phyloP scores from a whole-genome alignment of 2,888 invertebrate genomes.

The Syrphus vitripennis region DNA sequence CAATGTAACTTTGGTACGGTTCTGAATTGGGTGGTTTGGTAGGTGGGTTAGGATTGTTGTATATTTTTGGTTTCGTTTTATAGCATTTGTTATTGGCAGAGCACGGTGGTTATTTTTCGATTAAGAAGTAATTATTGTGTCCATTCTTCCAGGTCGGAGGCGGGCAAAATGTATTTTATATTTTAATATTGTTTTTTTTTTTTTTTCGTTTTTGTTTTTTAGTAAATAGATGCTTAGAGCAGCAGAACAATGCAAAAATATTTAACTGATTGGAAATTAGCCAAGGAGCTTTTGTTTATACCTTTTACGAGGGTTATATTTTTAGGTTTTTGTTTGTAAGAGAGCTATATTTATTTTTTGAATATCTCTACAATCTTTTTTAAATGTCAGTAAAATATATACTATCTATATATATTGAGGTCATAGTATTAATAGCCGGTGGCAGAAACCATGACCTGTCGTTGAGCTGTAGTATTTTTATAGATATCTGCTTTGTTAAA shows the following conservation, averaged over 20 bases:
- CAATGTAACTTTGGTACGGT: neutral
- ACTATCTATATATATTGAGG: conserved; percentile 46
- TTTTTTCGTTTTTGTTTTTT: no score
- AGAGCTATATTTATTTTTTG: conserved; percentile 30
- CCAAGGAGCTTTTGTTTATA: conserved; percentile 36
- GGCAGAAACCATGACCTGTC: conserved; percentile 42
- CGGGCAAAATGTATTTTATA: conserved; percentile 26
- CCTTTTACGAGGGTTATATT: conserved; percentile 10
- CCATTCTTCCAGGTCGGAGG: conserved; percentile 48
- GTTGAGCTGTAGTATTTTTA: conserved; percentile 15
- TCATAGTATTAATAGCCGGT: neutral
- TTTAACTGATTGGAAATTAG: conserved; percentile 67
- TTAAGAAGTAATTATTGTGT: conserved; percentile 70
- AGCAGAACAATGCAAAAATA: conserved; percentile 54
- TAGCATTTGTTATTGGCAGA: conserved; percentile 58
- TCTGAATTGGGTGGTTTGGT: neutral
- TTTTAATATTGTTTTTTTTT: conserved; percentile 28
- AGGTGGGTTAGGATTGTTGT: neutral
- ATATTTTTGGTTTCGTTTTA: conserved; percentile 26
- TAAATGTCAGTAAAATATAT: conserved; percentile 45
- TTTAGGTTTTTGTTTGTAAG: neutral
- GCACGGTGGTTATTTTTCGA: conserved; percentile 66
- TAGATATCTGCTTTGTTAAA: neutral
- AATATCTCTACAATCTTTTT: conserved; percentile 33
- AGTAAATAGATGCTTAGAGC: conserved; percentile 46